A percentile compares a stretch with the other conserved stretches of the same genome.
phyloP scores from a whole-genome alignment of 1,140 invertebrate species.

The Streblospio benedicti region DNA sequence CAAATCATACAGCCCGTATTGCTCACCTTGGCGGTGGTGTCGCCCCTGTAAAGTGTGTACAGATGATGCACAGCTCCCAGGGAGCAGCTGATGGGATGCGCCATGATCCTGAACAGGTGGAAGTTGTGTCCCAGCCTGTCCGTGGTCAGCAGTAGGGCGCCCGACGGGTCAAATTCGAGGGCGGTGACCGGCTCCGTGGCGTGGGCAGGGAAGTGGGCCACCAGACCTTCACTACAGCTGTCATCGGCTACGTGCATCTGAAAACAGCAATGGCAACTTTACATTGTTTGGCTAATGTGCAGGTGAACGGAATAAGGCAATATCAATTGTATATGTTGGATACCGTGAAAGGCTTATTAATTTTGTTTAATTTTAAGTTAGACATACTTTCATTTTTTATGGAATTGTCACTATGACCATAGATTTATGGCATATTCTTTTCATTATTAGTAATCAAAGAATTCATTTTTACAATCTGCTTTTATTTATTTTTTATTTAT shows the following conservation, averaged over 20 bases:
- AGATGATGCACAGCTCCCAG: conserved; percentile 89
- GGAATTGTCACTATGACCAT: no score
- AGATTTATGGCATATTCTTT: no score
- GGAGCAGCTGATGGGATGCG: conserved; percentile 78
- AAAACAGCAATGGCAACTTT: conserved; percentile 9
- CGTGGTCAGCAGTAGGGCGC: conserved; percentile 81
- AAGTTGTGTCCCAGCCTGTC: conserved; percentile 92
- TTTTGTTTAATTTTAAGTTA: no score
- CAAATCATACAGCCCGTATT: no score
- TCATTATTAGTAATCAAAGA: no score
- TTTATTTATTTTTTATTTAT: no score
- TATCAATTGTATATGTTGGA: no score
- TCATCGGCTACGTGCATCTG: conserved; percentile 43
- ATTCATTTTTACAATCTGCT: no score
- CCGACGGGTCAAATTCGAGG: conserved; percentile 84
- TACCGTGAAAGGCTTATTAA: no score
- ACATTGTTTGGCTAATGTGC: not conserved
- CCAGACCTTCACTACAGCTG: conserved; percentile 48
- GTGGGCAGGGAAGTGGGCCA: conserved; percentile 92
- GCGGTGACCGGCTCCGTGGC: conserved; percentile 76
- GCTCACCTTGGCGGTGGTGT: conserved; percentile 54
- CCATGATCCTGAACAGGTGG: conserved; percentile 86
- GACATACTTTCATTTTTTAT: no score
- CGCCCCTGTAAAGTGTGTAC: conserved; percentile 81
- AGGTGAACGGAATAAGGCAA: no score